These are phyloP conservation scores for Hippasteria phrygiana DNA, from an alignment of 53 echinoderm and acorn worm genomes.

Conservation along the genomic window DNA sequence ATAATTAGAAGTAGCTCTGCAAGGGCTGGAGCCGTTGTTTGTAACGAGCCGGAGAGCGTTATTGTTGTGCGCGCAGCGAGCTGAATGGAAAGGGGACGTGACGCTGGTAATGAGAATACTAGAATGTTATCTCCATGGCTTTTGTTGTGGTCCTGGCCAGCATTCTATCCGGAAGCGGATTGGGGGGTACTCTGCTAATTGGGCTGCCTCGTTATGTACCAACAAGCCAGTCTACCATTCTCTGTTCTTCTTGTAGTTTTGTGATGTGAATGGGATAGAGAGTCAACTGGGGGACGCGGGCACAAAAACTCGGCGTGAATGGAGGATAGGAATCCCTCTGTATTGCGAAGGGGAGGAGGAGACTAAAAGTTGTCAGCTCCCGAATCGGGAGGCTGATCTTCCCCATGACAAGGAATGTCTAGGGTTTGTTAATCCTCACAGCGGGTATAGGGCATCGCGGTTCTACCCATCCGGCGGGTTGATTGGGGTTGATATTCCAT, in stretches of 20 bases:
- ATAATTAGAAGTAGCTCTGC: conserved; percentile 46
- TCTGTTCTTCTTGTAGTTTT: not conserved
- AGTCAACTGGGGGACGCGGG: conserved; percentile 1
- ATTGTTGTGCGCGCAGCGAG: conserved; percentile 16
- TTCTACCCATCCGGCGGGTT: conserved; percentile 11
- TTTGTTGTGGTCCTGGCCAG: conserved; percentile 53
- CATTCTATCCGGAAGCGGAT: conserved; percentile 50
- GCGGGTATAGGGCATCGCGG: conserved; percentile 19
- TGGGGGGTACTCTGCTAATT: conserved; percentile 21
- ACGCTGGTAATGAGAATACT: conserved; percentile 60
- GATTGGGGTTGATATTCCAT: conserved; percentile 39
- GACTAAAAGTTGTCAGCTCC: conserved; percentile 16
- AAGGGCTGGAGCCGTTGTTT: conserved; percentile 25
- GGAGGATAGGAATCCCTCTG: conserved; percentile 4
- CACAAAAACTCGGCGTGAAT: not conserved
- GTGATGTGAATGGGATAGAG: conserved; percentile 15
- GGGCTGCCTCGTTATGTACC: conserved; percentile 31
- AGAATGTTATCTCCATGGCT: conserved; percentile 39
- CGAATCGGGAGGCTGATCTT: not conserved
- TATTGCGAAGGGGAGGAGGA: not conserved
- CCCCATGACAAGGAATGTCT: conserved; percentile 38
- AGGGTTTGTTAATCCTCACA: conserved; percentile 48
- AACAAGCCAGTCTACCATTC: conserved; percentile 22
- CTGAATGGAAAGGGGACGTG: conserved; percentile 50
- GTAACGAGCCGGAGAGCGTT: conserved; percentile 40